Evolutionary conservation across 2,888 invertebrate genomes (phyloP).

Genomic region (Rhagonycha lutea): DNA sequence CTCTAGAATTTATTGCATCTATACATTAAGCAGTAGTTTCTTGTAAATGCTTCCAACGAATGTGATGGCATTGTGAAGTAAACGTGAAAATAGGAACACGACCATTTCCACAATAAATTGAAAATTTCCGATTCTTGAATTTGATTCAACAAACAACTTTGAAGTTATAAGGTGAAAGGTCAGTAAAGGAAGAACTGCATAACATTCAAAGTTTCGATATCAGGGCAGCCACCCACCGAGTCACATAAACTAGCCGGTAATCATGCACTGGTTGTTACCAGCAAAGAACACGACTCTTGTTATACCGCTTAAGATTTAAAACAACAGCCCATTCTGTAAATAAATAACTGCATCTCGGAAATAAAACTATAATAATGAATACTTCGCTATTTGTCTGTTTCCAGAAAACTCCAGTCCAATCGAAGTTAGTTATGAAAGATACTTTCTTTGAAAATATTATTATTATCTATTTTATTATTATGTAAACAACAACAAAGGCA

Average conservation of each 20-base stretch:
- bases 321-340: slow-evolving; percentile 36
- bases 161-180: slow-evolving; percentile 17
- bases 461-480: not conserved
- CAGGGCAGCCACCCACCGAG: slow-evolving; percentile 41
- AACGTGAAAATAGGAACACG: not conserved
- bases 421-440: slow-evolving; percentile 1
- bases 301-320: slow-evolving; percentile 41
- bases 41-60: not conserved
- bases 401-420: slow-evolving; percentile 20
- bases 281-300: slow-evolving; percentile 40
- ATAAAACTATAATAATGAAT: slow-evolving; percentile 34
- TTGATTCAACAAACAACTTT: slow-evolving; percentile 21
- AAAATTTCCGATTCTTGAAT: slow-evolving; percentile 14
- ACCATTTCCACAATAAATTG: slow-evolving; percentile 3
- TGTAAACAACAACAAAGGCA: not conserved
- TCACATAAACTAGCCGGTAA: slow-evolving; percentile 42
- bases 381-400: slow-evolving; percentile 27
- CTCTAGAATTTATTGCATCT: slow-evolving; percentile 18
- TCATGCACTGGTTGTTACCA: slow-evolving; percentile 42
- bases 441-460: slow-evolving; percentile 13
- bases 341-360: slow-evolving; percentile 38
- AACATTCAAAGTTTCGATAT: slow-evolving; percentile 33
- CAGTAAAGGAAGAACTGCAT: slow-evolving; percentile 27
- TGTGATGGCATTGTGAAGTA: not conserved
- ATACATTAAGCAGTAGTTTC: not conserved